Conservation (phyloP, 2,888 invertebrate species). For the Saturnia pavonia region DNA sequence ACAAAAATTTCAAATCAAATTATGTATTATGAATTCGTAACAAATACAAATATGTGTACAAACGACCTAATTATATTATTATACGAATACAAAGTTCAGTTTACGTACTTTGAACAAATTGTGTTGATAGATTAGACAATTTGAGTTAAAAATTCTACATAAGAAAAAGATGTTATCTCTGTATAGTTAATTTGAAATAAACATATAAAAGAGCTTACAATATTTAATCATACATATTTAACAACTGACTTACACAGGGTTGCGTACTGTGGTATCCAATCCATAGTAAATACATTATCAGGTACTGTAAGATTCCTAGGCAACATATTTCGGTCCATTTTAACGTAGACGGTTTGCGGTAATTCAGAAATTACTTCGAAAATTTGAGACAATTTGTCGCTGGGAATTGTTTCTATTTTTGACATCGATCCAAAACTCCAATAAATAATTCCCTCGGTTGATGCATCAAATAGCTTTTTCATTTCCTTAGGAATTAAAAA, state of each 20-base stretch:
- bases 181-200: conserved; percentile 13
- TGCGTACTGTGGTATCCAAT: conserved; percentile 81
- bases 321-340: conserved; percentile 74
- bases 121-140: background rate
- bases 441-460: conserved; percentile 78
- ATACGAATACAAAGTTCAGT: background rate
- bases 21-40: background rate
- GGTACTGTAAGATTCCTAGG: conserved; percentile 72
- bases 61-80: background rate
- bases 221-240: conserved; percentile 5
- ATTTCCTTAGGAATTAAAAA: conserved; percentile 56
- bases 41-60: background rate
- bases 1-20: background rate
- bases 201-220: conserved; percentile 6
- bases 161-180: conserved; percentile 11
- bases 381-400: conserved; percentile 67
- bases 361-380: conserved; percentile 76
- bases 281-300: conserved; percentile 72
- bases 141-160: background rate
- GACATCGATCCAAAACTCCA: conserved; percentile 84
- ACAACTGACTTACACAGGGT: conserved; percentile 70
- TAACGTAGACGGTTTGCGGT: conserved; percentile 79
- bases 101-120: background rate
- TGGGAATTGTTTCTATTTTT: conserved; percentile 77
- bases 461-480: conserved; percentile 66